Evolutionary conservation across 2,113 vertebrate species (phyloP).

Genomic region (Podarcis raffonei): DNA sequence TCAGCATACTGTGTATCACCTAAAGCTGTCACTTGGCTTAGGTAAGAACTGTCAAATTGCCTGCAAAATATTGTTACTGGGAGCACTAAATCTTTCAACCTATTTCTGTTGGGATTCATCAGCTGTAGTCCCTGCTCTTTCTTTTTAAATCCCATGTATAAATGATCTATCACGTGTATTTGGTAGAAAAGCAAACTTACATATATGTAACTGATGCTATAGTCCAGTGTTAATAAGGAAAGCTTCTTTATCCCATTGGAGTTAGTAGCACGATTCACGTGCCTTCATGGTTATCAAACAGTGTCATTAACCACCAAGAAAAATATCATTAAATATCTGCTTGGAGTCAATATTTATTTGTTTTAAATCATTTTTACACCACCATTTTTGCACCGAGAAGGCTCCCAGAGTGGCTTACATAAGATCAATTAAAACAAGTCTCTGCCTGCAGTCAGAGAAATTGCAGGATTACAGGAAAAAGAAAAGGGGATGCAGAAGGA

Average conservation of each 20-base stretch:
- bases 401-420: not conserved
- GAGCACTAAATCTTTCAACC: slow-evolving; percentile 58
- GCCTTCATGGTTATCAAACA: not conserved
- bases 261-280: not conserved
- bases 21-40: slow-evolving; percentile 70
- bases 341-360: not conserved
- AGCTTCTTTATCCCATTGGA: not conserved
- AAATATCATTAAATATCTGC: not conserved
- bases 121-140: slow-evolving; percentile 58
- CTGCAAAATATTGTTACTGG: slow-evolving; percentile 66
- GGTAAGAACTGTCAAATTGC: slow-evolving; percentile 67
- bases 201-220: slow-evolving; percentile 43
- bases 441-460: not conserved
- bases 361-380: not conserved
- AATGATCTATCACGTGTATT: slow-evolving; percentile 43
- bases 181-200: slow-evolving; percentile 43
- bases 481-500: not conserved
- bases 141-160: slow-evolving; percentile 55
- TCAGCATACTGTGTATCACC: slow-evolving; percentile 72
- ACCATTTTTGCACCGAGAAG: not conserved
- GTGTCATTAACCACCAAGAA: not conserved
- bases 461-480: not conserved
- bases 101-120: slow-evolving; percentile 57
- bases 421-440: not conserved
- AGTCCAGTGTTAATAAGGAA: slow-evolving; percentile 18